Conservation (phyloP, 2,797 vertebrate species). For the Mallotus villosus region DNA sequence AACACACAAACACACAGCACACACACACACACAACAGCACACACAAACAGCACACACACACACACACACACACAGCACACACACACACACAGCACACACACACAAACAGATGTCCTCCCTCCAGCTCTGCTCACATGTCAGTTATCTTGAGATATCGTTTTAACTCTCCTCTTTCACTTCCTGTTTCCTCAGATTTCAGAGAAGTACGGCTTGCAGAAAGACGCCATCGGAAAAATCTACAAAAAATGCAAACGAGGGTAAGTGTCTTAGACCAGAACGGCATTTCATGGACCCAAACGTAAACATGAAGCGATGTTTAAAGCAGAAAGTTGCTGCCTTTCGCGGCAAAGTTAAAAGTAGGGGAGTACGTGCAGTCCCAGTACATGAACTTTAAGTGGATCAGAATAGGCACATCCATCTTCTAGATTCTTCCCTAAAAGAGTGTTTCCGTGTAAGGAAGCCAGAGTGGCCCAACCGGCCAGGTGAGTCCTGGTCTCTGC, state of each 20-base stretch:
- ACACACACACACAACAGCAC: neutral
- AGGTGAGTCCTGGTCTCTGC: constrained; percentile 53
- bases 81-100: constrained; percentile 1
- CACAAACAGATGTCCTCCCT: neutral
- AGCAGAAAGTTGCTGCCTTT: neutral
- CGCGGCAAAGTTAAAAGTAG: too few relatives aligned
- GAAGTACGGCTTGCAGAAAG: constrained; percentile 91
- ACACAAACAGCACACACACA: neutral
- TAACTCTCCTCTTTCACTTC: neutral
- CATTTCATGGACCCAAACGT: neutral
- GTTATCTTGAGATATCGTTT: neutral
- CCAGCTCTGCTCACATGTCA: too few relatives aligned
- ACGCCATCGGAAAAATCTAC: constrained; percentile 95
- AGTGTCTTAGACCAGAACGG: constrained; percentile 53
- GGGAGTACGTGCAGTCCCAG: too few relatives aligned
- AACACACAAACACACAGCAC: neutral
- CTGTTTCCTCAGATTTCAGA: constrained; percentile 82
- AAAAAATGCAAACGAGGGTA: constrained; percentile 99
- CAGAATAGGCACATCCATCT: neutral
- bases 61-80: neutral
- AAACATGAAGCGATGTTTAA: neutral
- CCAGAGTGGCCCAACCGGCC: constrained; percentile 54
- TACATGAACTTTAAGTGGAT: neutral
- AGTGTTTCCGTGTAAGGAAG: constrained; percentile 44
- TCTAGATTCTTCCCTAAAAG: constrained; percentile 21